Evolutionary conservation across 2,797 vertebrate species (phyloP).

Genomic region (Protonibea diacanthus): DNA sequence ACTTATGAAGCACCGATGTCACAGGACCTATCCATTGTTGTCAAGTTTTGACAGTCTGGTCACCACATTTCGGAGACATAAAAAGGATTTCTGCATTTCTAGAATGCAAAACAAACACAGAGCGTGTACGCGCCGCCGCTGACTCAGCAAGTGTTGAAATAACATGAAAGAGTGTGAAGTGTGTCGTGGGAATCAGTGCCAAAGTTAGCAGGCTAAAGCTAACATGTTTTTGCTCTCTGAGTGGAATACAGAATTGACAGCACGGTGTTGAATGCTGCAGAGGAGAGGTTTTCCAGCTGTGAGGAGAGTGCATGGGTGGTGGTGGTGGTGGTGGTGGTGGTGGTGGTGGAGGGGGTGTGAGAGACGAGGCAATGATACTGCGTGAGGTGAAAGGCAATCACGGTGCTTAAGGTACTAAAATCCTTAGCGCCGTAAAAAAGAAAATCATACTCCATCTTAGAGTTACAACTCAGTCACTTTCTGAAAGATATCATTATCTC

Average conservation of each 20-base stretch:
- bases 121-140: neutral
- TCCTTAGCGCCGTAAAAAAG: no score
- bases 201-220: neutral
- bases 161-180: neutral
- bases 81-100: slow-evolving; percentile 2
- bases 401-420: no score
- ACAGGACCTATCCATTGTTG: no score
- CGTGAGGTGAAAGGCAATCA: no score
- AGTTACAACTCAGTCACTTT: no score
- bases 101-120: neutral
- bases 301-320: neutral
- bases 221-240: neutral
- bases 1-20: neutral
- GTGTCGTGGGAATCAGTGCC: neutral
- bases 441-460: no score
- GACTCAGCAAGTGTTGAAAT: slow-evolving; percentile 3
- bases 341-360: neutral
- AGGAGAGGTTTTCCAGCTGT: neutral
- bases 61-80: neutral
- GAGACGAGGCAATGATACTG: neutral
- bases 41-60: neutral
- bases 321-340: neutral
- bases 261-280: neutral
- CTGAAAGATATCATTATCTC: neutral
- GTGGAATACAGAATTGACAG: neutral